Base-by-base conservation (phyloP, 92 coral and sea anemone genomes). In the Metridium senile region DNA sequence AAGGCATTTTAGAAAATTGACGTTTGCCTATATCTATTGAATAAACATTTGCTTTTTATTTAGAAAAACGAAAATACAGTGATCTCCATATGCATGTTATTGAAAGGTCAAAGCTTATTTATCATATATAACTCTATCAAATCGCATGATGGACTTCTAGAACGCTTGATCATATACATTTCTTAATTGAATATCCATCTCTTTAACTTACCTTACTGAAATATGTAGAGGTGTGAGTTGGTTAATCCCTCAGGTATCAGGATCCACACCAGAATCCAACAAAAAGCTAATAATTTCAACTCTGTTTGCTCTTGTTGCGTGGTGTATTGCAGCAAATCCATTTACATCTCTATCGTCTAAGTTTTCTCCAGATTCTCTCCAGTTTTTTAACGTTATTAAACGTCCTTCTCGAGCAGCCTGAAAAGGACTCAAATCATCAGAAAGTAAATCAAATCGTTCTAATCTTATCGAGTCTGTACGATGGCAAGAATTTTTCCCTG, bases 151-250 rank as follows among this genome's bases (percentile, higher is more conserved):
- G n/a, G n/a, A n/a, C n/a, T n/a, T n/a, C n/a, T n/a, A n/a, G n/a
- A n/a, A n/a, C n/a, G n/a, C n/a, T n/a, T n/a, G n/a, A n/a, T n/a
- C n/a, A n/a, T n/a, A n/a, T n/a, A n/a, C n/a, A n/a, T n/a, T n/a
- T n/a, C n/a, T n/a, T n/a, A n/a, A n/a, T n/a, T n/a, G n/a, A n/a
- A n/a, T n/a, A n/a, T n/a, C n/a, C n/a, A n/a, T n/a, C n/a, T n/a
- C n/a, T n/a, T n/a, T n/a, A 17, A 47, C 81, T n/a, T 83, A 87
- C 91, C 91, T 87, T 2, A 82, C 91, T 8, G 95, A 88, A 51
- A 84, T 26, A 51, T 90, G 87, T 27, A 90, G 81, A 33, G 95
- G 82, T 25, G 92, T 87, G n/a, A 75, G 43, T 26, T 81, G 84
- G 29, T 56, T 66, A 9, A 69, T 23, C 1, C 79, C 82, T 17